Evolutionary conservation across 2,888 invertebrate genomes (phyloP), one percentile per base, ranked within the genome.

Genomic region (Polyommatus iphigenia): DNA sequence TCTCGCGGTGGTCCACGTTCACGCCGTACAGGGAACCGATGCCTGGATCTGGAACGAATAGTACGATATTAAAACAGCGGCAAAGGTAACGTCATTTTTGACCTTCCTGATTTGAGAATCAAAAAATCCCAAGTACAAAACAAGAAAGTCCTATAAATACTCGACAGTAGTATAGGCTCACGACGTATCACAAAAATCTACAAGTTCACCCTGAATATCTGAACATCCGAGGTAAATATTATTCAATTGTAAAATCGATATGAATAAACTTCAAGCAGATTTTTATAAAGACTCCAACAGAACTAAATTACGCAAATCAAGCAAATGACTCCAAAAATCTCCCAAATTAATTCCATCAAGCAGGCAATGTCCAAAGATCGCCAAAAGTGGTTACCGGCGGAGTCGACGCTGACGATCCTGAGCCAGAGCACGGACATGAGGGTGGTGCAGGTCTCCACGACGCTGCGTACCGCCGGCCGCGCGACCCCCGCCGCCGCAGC

Each of bases 1-100:
- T 97, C 88, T 97, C 97, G 71, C 98, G 90, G 90, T 98, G 98
- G 89, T 98, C 97, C 77, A 97, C 94, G 0, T 96, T 95, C 18
- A 98, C 95, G 32, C 96, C 96, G 79, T 96, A 95, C 78, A 97
- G 95, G 32, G 96, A 95, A 1, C 98, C 98, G 78, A 97, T 95
- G 18, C 97, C 97, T 0, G 97, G 97, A 94, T 98, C 98, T 97
- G 90, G 7, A 90, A 62, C 62, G 24, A 24, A 24, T 59, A 10
- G 20, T 24, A 13, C 24, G 4, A 3, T 62, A 3, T 10, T 62
- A 24, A 59, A n/a, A 59, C 6, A 18, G 20, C 59, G 59, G 20
- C 7, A n/a, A 20, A 2, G 2, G n/a, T 46, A 59, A 20, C 1
- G 13, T 4, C 13, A 24, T 13, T 24, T 24, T 13, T 29, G 18